These are phyloP conservation scores for Trissonchulus latispiculum DNA, from an alignment of 2,888 invertebrate genomes.

Conservation along the genomic window DNA sequence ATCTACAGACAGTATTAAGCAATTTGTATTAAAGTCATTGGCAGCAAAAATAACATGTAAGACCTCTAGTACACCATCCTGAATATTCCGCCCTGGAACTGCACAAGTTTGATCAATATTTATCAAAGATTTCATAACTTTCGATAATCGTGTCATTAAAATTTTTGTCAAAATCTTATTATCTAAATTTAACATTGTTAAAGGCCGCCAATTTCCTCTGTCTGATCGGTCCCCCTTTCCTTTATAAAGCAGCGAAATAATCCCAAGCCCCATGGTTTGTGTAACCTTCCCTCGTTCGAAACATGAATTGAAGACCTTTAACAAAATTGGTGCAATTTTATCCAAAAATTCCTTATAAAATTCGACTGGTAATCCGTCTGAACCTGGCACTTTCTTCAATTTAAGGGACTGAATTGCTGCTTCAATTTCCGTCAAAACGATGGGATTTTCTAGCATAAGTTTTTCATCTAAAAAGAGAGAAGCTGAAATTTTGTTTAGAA, in stretches of 20 bases:
- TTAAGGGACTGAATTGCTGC: not conserved
- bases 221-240: slow-evolving; percentile 1
- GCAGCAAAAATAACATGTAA: not conserved
- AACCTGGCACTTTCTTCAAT: not conserved
- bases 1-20: not conserved
- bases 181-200: slow-evolving; percentile 13
- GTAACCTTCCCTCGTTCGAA: not conserved
- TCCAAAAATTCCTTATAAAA: not conserved
- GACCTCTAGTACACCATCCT: not conserved
- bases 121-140: not conserved
- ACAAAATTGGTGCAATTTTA: not conserved
- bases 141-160: not conserved
- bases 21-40: not conserved
- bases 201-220: not conserved
- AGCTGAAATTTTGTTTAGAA: too few relatives aligned
- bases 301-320: not conserved
- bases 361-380: slow-evolving; percentile 11
- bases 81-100: slow-evolving; percentile 14
- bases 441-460: too few relatives aligned
- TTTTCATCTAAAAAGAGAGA: too few relatives aligned
- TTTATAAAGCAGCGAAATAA: slow-evolving; percentile 16
- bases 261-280: not conserved
- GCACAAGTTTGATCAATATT: slow-evolving; percentile 7
- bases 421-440: not conserved
- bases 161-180: slow-evolving; percentile 15